Percentiles rank a stretch among this genome's conserved stretches.
These are phyloP conservation scores for Lithophane socia DNA, from an alignment of 2,888 invertebrate species.

Conservation along the genomic window DNA sequence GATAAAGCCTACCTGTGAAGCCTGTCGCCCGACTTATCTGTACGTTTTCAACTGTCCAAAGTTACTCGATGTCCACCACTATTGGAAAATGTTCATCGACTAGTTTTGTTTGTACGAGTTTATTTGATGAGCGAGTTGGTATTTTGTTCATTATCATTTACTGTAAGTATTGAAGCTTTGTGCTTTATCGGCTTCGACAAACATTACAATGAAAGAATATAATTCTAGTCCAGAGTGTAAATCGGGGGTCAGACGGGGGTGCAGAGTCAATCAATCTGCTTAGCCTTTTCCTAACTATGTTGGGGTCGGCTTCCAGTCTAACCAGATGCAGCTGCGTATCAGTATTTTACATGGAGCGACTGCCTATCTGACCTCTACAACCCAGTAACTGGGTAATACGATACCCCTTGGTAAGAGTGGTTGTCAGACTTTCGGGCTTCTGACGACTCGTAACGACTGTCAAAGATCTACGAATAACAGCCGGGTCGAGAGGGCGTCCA, in stretches of 20 bases:
- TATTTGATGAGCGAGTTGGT: neutral
- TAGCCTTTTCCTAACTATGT: too few species aligned
- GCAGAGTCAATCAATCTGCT: too few species aligned
- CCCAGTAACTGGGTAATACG: too few species aligned
- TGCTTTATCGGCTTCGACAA: neutral
- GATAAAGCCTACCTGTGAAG: conserved; percentile 54
- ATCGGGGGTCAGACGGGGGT: neutral
- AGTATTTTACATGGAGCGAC: too few species aligned
- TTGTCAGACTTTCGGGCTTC: too few species aligned
- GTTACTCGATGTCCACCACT: conserved; percentile 26
- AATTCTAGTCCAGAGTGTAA: neutral
- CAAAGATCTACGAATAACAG: too few species aligned
- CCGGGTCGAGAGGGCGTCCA: too few species aligned
- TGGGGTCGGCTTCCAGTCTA: too few species aligned
- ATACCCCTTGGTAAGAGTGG: too few species aligned
- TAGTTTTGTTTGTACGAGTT: conserved; percentile 37
- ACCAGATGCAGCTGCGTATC: too few species aligned
- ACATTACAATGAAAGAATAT: neutral
- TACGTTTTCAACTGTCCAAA: conserved; percentile 62
- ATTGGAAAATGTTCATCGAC: conserved; percentile 52
- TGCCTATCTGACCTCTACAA: too few species aligned
- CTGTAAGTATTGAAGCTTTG: neutral
- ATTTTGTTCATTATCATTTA: neutral
- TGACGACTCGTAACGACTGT: too few species aligned
- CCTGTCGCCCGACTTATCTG: conserved; percentile 60